Conservation (phyloP, 2,888 invertebrate genomes). For the Adela reaumurella region DNA sequence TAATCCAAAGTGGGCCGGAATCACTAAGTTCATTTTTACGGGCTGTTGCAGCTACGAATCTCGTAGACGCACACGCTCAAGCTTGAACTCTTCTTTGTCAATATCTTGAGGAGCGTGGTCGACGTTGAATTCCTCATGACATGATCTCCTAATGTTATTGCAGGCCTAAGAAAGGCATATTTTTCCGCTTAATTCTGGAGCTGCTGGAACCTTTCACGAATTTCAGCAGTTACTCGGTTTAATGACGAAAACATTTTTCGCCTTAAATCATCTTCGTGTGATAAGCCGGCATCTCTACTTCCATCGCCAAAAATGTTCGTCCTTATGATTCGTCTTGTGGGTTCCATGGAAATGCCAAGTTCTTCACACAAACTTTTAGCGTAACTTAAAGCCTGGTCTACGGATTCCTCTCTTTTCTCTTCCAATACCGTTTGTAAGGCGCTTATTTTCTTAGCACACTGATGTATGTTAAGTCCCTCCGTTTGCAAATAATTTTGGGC, state of each 20-base stretch:
- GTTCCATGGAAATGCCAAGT: constrained; percentile 7
- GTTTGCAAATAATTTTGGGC: constrained; percentile 6
- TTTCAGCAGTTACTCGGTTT: constrained; percentile 8
- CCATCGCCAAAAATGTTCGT: constrained; percentile 5
- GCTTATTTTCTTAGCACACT: constrained; percentile 9
- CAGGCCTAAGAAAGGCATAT: too few relatives aligned
- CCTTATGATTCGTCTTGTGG: constrained; percentile 4
- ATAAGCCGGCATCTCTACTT: constrained; percentile 7
- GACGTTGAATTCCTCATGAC: too few relatives aligned
- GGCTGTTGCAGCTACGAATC: too few relatives aligned
- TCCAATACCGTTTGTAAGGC: constrained; percentile 7
- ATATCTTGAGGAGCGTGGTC: too few relatives aligned
- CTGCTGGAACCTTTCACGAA: constrained; percentile 1
- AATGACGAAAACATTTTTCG: constrained; percentile 8
- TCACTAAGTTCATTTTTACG: too few relatives aligned
- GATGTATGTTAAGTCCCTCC: constrained; percentile 6
- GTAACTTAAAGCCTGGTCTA: constrained; percentile 7
- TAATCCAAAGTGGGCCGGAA: too few relatives aligned
- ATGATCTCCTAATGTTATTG: too few relatives aligned
- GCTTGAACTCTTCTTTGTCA: too few relatives aligned
- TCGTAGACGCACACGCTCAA: too few relatives aligned
- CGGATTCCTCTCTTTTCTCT: constrained; percentile 7
- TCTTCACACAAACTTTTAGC: constrained; percentile 10
- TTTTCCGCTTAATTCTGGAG: too few relatives aligned
- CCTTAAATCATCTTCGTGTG: constrained; percentile 1